These are phyloP conservation scores for Anoplophora glabripennis DNA, from an alignment of 1,140 invertebrate genomes.

Conservation along the genomic window DNA sequence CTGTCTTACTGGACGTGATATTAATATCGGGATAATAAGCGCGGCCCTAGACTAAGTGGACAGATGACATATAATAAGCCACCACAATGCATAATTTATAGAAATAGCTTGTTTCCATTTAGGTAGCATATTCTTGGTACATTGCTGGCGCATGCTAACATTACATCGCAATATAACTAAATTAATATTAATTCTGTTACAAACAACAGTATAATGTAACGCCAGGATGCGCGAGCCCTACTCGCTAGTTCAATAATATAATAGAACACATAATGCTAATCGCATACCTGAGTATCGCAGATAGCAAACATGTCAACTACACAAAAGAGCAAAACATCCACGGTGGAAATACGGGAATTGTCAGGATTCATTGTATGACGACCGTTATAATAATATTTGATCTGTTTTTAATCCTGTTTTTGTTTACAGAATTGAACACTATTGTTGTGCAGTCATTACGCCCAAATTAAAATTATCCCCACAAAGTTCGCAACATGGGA, in stretches of 20 bases:
- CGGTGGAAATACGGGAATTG: conserved; percentile 6
- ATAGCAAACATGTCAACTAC: conserved; percentile 15
- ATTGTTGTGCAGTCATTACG: neutral
- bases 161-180: conserved; percentile 15
- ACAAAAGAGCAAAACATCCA: conserved; percentile 16
- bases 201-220: conserved; percentile 10
- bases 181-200: conserved; percentile 20
- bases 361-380: conserved; percentile 1
- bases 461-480: no score
- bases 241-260: conserved; percentile 11
- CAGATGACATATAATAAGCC: neutral
- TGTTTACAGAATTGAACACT: conserved; percentile 5
- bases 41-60: no score
- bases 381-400: conserved; percentile 20
- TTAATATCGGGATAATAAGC: no score
- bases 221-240: conserved; percentile 3
- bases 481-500: no score
- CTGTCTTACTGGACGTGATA: no score
- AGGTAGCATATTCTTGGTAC: conserved; percentile 13
- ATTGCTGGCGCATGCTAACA: conserved; percentile 2
- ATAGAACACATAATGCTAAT: conserved; percentile 13
- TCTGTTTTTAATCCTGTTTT: conserved; percentile 15
- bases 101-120: conserved; percentile 14
- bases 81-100: conserved; percentile 11
- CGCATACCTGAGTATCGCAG: conserved; percentile 14